Evolutionary conservation across 1,140 invertebrate genomes (phyloP), one percentile per base, ranked within the genome.

Genomic region (Pogonus chalceus): DNA sequence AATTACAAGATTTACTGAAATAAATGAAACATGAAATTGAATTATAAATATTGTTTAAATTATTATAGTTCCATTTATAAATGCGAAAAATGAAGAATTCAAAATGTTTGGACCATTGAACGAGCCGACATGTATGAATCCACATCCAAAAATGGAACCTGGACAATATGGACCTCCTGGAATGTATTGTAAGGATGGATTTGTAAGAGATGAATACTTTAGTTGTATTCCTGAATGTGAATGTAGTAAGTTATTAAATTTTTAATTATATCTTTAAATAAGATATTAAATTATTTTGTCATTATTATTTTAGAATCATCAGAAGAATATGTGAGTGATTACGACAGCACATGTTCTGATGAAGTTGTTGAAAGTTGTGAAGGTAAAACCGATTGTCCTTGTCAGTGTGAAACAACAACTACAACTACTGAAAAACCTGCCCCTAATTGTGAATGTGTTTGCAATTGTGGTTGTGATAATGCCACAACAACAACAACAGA

Each of bases 181-280:
- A 31, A 57, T 55, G 22, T 60, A 54, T 50, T 60, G 56, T 47
- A 18, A 46, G 23, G 56, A 57, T 47, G 58, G 58, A 20, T 58
- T 51, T 43, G 51, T 60, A 20, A 46, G 53, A 12, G 23, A 54
- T 50, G 53, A 49, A 14, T 12, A 16, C 21, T 46, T 43, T 14
- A 35, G 39, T 23, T 54, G 53, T 50, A 50, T 54, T 50, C 23
- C 24, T 1, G 10, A 21, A 10, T 21, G 18, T 20, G 35, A 50
- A 9, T 54, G 53, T 35, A 26, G 24, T 20, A 20, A 50, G 26
- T 31, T 35, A 35, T 46, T 48, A 9, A 35, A 52, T 39, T n/a
- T n/a, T n/a, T n/a, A n/a, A n/a, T n/a, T n/a, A n/a, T n/a, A n/a
- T n/a, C n/a, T n/a, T n/a, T n/a, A n/a, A n/a, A n/a, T n/a, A n/a